These are phyloP conservation scores for Portevinia maculata DNA, from an alignment of 2,888 invertebrate genomes.

Conservation along the genomic window DNA sequence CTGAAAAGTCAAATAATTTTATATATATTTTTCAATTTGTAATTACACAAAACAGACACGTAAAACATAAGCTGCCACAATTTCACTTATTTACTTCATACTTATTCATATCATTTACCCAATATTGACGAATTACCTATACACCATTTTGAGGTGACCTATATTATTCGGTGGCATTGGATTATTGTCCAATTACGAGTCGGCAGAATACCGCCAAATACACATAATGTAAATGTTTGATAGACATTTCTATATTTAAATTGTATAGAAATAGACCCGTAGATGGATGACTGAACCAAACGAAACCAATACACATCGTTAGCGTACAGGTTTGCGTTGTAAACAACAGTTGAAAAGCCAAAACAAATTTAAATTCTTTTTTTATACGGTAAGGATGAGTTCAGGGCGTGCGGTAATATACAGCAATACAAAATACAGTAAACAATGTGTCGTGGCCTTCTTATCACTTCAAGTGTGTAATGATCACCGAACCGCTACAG, in stretches of 20 bases:
- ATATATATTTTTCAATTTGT: too few species aligned
- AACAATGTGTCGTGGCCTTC: conserved; percentile 70
- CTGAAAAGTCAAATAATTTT: too few species aligned
- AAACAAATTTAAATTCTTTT: conserved; percentile 12
- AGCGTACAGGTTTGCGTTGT: conserved; percentile 38
- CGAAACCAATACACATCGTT: conserved; percentile 24
- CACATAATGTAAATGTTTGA: conserved; percentile 30
- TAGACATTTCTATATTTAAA: conserved; percentile 52
- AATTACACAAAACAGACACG: background rate
- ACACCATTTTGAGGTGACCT: conserved; percentile 37
- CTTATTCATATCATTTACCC: too few species aligned
- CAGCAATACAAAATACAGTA: conserved; percentile 32
- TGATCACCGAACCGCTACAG: conserved; percentile 64
- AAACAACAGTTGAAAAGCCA: conserved; percentile 2
- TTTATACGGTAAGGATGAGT: background rate
- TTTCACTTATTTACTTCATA: too few species aligned
- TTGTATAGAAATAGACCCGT: conserved; percentile 8
- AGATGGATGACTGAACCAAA: conserved; percentile 1
- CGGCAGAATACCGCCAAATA: conserved; percentile 48
- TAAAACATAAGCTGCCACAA: too few species aligned
- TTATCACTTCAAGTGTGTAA: conserved; percentile 72
- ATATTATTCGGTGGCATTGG: conserved; percentile 46
- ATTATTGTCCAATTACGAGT: conserved; percentile 57
- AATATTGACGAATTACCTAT: too few species aligned
- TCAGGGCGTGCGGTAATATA: background rate